These are phyloP conservation scores for Actinemys pallida DNA, from an alignment of 2,113 vertebrate genomes.

Conservation along the genomic window DNA sequence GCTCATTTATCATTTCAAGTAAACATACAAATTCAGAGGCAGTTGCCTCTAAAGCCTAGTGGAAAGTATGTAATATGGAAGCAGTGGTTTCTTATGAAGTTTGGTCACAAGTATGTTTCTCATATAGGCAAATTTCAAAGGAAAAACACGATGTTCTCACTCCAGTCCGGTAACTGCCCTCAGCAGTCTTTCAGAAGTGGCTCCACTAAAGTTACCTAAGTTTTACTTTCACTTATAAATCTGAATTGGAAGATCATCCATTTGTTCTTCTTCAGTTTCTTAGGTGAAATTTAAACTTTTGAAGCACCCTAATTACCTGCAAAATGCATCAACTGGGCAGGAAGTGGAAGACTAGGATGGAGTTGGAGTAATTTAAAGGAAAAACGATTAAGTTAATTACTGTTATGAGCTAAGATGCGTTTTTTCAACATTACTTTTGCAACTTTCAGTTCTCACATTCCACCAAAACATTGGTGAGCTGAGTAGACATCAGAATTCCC, in stretches of 20 bases:
- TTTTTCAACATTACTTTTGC: background rate
- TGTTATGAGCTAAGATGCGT: background rate
- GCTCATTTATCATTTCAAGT: constrained; percentile 53
- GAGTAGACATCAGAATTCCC: background rate
- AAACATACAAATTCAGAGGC: background rate
- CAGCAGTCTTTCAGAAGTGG: background rate
- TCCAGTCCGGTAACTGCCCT: background rate
- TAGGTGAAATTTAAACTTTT: background rate
- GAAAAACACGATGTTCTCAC: background rate
- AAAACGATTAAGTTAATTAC: background rate
- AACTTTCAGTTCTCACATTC: background rate
- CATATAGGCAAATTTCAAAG: background rate
- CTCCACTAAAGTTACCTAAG: background rate
- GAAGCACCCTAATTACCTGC: background rate
- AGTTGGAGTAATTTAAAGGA: background rate
- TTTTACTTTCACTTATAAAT: constrained; percentile 6
- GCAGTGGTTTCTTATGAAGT: background rate
- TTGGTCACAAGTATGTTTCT: background rate
- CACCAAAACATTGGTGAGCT: background rate
- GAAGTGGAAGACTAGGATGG: background rate
- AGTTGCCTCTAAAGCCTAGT: background rate
- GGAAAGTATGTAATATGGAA: background rate
- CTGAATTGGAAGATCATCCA: background rate
- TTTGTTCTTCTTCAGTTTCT: background rate
- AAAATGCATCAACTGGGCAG: background rate